Percentiles rank a stretch among this genome's conserved stretches.
phyloP scores from a whole-genome alignment of 2,113 vertebrate species.

The Polypterus bichir region DNA sequence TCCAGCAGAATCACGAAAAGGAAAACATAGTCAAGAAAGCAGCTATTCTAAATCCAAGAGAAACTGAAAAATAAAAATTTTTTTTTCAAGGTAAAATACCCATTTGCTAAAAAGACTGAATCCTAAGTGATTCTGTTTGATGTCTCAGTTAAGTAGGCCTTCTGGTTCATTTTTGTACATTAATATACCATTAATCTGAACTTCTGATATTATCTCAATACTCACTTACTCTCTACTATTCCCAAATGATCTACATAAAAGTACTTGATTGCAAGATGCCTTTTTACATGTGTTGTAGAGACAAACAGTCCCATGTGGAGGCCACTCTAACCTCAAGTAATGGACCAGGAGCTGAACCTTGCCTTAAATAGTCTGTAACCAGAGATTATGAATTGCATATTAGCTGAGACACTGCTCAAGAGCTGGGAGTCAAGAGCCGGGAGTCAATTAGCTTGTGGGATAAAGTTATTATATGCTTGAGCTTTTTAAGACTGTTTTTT shows the following conservation, averaged over 20 bases:
- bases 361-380: slow-evolving; percentile 4
- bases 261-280: slow-evolving; percentile 2
- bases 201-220: slow-evolving; percentile 6
- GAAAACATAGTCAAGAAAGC: no score
- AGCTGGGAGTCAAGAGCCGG: no score
- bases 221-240: slow-evolving; percentile 3
- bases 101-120: no score
- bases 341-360: not conserved
- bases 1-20: no score
- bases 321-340: not conserved
- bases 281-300: slow-evolving; percentile 2
- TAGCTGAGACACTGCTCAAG: not conserved
- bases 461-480: no score
- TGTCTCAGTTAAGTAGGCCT: no score
- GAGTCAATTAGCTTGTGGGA: no score
- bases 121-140: no score
- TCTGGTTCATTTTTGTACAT: not conserved
- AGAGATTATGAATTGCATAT: slow-evolving; percentile 4
- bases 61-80: no score
- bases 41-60: no score
- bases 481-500: no score
- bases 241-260: slow-evolving; percentile 6
- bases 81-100: no score
- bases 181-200: slow-evolving; percentile 1
- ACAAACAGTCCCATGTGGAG: slow-evolving; percentile 9